Evolutionary conservation across 1,140 invertebrate species (phyloP).

Genomic region (Steinernema khuongi): DNA sequence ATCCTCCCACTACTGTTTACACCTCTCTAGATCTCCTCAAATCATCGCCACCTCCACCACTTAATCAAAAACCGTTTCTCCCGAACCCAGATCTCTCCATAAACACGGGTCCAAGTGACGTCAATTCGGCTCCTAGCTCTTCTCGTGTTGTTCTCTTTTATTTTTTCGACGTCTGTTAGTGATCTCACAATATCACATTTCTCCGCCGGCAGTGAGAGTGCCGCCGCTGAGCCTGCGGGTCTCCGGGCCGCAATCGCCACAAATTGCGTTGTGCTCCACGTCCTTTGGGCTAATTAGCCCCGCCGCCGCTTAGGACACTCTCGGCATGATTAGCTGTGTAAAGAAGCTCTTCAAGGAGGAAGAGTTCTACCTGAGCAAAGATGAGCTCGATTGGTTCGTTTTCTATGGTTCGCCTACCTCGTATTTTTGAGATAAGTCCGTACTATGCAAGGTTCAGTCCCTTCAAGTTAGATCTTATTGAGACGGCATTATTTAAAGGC

Average conservation of each 20-base stretch:
- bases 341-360: constrained; percentile 8
- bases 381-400: constrained; percentile 47
- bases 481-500: too few species aligned
- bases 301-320: not conserved
- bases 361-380: constrained; percentile 36
- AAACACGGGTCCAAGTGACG: not conserved
- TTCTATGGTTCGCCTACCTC: not conserved
- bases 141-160: constrained; percentile 9
- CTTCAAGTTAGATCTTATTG: too few species aligned
- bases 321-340: constrained; percentile 4
- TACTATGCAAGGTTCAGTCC: too few species aligned
- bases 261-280: not conserved
- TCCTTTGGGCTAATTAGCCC: not conserved
- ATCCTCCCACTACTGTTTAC: too few species aligned
- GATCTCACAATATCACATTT: constrained; percentile 14
- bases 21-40: too few species aligned
- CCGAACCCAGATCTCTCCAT: not conserved
- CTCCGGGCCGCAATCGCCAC: not conserved
- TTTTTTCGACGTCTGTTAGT: constrained; percentile 17
- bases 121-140: not conserved
- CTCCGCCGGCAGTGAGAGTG: not conserved
- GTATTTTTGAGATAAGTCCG: too few species aligned
- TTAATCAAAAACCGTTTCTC: not conserved
- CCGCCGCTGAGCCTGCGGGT: not conserved
- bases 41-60: not conserved